Evolutionary conservation across 2,888 invertebrate genomes (phyloP), one percentile per base, ranked within the genome.

Genomic region (Pachycephus smyrnensis): DNA sequence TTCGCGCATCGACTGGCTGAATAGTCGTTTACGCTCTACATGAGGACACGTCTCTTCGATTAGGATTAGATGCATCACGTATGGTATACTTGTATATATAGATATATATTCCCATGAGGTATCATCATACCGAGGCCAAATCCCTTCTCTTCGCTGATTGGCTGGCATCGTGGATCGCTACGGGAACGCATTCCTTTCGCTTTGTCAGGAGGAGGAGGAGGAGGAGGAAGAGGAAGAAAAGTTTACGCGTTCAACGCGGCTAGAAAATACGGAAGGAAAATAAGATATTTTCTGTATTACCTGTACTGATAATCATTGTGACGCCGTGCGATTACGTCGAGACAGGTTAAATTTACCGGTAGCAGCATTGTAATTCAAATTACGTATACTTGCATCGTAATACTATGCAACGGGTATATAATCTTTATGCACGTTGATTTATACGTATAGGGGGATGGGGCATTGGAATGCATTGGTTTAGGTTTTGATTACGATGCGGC

Each of bases 401-500:
- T 55, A 9, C 2, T 9, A 23, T 23, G 55, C 55, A 55, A 1
- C 9, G 23, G 55, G 23, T 15, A 23, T 55, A 9, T 55, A 23
- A 55, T 55, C 23, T 23, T 55, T 55, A 23, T 23, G 23, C 55
- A 55, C 6, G 15, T 55, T 55, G 55, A 23, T 15, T 55, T 55
- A n/a, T 23, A 55, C 0, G 23, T 55, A 55, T 23, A 40, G 40
- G 55, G 9, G 15, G 55, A 55, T 55, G n/a, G n/a, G n/a, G 55
- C 55, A 23, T 55, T 9, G 55, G 55, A 55, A 55, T 55, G 55
- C 55, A 55, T 55, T 15, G 35, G 9, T 76, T 73, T 76, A 69
- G 75, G 71, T 76, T 75, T 80, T 35, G 76, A 74, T 77, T 35
- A 69, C 68, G 78, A 75, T 81, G 55, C 71, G 74, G 74, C 76